phyloP scores from a whole-genome alignment of 2,888 invertebrate species.

The Monopis laevigella region DNA sequence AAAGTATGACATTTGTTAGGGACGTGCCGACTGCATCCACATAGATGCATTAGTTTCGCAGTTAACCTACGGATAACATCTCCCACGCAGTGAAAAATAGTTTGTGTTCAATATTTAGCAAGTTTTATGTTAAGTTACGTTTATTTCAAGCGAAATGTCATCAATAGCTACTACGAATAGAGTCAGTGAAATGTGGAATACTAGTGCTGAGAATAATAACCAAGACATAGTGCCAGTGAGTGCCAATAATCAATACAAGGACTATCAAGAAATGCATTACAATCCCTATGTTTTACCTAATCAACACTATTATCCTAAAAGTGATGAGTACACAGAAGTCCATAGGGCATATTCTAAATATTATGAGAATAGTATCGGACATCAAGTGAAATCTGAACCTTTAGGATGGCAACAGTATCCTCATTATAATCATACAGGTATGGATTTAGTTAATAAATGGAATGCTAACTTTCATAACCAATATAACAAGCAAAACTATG shows the following conservation, averaged over 20 bases:
- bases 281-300: conserved; percentile 31
- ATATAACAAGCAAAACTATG: conserved; percentile 38
- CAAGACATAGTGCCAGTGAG: conserved; percentile 35
- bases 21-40: conserved; percentile 52
- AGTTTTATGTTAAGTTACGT: background rate
- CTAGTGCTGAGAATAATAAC: conserved; percentile 36
- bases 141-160: conserved; percentile 29
- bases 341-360: conserved; percentile 29
- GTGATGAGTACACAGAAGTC: conserved; percentile 30
- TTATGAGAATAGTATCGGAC: conserved; percentile 28
- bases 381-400: conserved; percentile 44
- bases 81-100: conserved; percentile 50
- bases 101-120: conserved; percentile 18
- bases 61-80: conserved; percentile 36
- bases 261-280: conserved; percentile 31
- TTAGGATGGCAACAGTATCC: conserved; percentile 38
- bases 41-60: conserved; percentile 59
- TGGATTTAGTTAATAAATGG: conserved; percentile 46
- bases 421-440: conserved; percentile 30
- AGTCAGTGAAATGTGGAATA: conserved; percentile 55
- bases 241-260: conserved; percentile 25
- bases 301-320: conserved; percentile 32
- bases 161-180: conserved; percentile 44
- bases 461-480: conserved; percentile 31
- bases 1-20: conserved; percentile 64